These are phyloP conservation scores for Nomada fucata DNA, from an alignment of 2,888 invertebrate species.

Conservation along the genomic window DNA sequence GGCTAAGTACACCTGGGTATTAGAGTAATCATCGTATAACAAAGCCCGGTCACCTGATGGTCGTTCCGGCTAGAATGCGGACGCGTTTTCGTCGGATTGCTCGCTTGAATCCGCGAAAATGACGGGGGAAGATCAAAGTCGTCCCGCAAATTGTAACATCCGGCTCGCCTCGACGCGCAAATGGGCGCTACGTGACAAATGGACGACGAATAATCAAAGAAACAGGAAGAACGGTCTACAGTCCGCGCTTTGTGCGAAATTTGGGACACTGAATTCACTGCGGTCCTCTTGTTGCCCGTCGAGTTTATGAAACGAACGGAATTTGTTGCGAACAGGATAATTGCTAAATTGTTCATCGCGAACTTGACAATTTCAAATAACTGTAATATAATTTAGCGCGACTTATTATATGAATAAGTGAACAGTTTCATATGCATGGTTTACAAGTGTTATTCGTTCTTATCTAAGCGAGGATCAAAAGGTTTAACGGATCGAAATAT, in stretches of 20 bases:
- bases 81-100: constrained; percentile 67
- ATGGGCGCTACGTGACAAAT: constrained; percentile 28
- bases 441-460: no score
- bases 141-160: constrained; percentile 14
- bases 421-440: no score
- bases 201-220: constrained; percentile 34
- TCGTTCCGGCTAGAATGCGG: constrained; percentile 76
- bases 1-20: constrained; percentile 73
- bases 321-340: no score
- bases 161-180: neutral
- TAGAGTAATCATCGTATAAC: constrained; percentile 83
- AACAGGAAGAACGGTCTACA: constrained; percentile 13
- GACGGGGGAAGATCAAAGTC: constrained; percentile 26
- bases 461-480: no score
- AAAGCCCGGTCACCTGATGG: constrained; percentile 80
- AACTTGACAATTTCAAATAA: no score
- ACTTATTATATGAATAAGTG: no score
- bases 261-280: neutral
- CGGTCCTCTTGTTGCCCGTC: neutral
- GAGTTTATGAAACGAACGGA: no score
- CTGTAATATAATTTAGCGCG: no score
- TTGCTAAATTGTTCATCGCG: no score
- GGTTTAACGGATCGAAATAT: no score
- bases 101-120: neutral
- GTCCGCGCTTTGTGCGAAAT: neutral